These are phyloP conservation scores for Onchidella celtica DNA, from an alignment of 2,888 invertebrate species.

Conservation along the genomic window DNA sequence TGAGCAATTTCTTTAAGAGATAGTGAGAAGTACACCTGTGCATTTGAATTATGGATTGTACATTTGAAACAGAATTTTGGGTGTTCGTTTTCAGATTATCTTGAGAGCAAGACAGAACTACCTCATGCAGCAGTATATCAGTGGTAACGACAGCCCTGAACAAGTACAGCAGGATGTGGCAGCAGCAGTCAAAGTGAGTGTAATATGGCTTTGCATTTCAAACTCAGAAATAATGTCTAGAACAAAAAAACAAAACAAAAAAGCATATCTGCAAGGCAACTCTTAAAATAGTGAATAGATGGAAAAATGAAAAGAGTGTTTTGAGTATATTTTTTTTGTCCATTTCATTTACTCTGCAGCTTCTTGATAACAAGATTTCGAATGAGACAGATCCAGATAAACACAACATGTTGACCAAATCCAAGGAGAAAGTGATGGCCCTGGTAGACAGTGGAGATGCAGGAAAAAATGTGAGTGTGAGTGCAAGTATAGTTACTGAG, in stretches of 20 bases:
- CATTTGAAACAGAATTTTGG: no score
- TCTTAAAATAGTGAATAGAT: no score
- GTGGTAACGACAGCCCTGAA: conserved; percentile 57
- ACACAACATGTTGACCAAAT: conserved; percentile 90
- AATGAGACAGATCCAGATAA: conserved; percentile 91
- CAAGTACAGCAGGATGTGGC: conserved; percentile 46
- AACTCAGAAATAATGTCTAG: no score
- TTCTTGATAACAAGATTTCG: conserved; percentile 77
- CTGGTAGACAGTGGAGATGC: conserved; percentile 81
- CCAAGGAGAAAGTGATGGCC: conserved; percentile 81
- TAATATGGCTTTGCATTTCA: neutral
- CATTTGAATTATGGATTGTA: no score
- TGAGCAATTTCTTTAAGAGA: no score
- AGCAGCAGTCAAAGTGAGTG: conserved; percentile 38
- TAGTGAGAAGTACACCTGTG: no score
- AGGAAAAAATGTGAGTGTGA: conserved; percentile 83
- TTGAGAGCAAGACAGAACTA: conserved; percentile 94
- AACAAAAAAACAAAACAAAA: no score
- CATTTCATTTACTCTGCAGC: conserved; percentile 58
- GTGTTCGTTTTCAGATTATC: conserved; percentile 85
- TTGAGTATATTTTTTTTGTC: neutral
- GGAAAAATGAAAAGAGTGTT: neutral
- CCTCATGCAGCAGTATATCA: conserved; percentile 87
- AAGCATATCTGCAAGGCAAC: neutral
- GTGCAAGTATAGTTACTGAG: no score